Evolutionary conservation across 2,888 invertebrate species (phyloP), one percentile per base, ranked within the genome.

Genomic region (Stegophylla sp.): DNA sequence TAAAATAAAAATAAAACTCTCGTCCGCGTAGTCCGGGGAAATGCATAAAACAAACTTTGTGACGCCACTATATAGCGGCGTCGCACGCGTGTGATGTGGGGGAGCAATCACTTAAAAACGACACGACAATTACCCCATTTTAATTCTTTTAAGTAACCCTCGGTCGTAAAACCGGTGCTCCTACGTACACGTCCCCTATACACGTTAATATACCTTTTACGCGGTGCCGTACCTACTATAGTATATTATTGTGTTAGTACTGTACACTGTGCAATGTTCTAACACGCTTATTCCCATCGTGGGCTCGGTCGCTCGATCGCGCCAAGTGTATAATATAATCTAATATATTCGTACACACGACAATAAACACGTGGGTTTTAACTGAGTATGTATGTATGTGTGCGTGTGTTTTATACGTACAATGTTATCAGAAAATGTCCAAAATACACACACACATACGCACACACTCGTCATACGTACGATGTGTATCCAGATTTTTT

Each of bases 31-130:
- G 59, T 13, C 41, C 20, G 34, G 64, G n/a, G 53, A 66, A 76
- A 77, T 59, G 48, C n/a, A 69, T 69, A 69, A 77, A 69, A 77
- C 77, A 59, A 66, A 76, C 53, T 66, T 43, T 43, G 59, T 12
- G 72, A 43, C 72, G n/a, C n/a, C n/a, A n/a, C n/a, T n/a, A n/a
- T n/a, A n/a, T n/a, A n/a, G n/a, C n/a, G 56, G 9, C 26, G 41
- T 23, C 41, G 23, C 26, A 10, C 10, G 26, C 41, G 43, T 34
- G 9, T 13, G 15, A 20, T 34, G 9, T 13, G 15, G 12, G 17
- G n/a, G 53, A 13, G 67, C 66, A 56, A 77, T 77, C 66, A 67
- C 56, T 77, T 59, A 59, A 77, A 77, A 66, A 76, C 67, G 28
- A 28, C 56, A 51, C 51, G 75, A 53, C 64, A 75, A 75, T 75